Percentiles rank a stretch among this genome's conserved stretches.
Evolutionary conservation across 2,888 invertebrate species (phyloP).

Genomic region (Auanema freiburgensis): DNA sequence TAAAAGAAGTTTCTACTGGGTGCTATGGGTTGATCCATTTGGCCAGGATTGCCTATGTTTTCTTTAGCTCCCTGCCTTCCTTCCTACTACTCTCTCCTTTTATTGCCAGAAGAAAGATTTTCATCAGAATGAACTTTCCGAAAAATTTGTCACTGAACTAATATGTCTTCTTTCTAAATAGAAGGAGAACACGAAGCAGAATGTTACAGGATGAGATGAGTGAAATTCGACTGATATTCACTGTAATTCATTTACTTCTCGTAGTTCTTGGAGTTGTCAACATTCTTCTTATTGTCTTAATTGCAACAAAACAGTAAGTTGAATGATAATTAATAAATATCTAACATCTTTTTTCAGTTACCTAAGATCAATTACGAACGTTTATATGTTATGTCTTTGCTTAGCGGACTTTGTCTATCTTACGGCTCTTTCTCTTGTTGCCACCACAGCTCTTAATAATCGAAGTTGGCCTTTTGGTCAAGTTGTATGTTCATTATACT

Average conservation of each 20-base stretch:
- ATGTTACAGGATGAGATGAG: slow-evolving; percentile 44
- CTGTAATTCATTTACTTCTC: slow-evolving; percentile 57
- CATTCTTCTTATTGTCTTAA: slow-evolving; percentile 56
- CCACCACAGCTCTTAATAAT: slow-evolving; percentile 59
- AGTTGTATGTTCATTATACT: slow-evolving; percentile 55
- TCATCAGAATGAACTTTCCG: slow-evolving; percentile 3
- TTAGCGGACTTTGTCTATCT: slow-evolving; percentile 62
- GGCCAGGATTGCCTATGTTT: neutral
- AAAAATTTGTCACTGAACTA: slow-evolving; percentile 1
- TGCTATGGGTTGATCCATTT: no score
- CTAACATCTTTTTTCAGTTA: slow-evolving; percentile 36
- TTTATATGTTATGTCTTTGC: slow-evolving; percentile 60
- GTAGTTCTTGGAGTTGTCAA: slow-evolving; percentile 59
- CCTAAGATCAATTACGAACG: slow-evolving; percentile 62
- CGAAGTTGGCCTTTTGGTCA: slow-evolving; percentile 63
- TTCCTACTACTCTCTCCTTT: slow-evolving; percentile 1
- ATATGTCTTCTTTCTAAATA: neutral
- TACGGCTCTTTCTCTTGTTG: slow-evolving; percentile 56
- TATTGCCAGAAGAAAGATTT: slow-evolving; percentile 1
- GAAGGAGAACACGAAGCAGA: neutral
- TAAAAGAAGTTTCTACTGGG: no score
- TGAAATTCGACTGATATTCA: slow-evolving; percentile 49
- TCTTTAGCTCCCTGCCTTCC: neutral
- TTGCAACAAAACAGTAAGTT: slow-evolving; percentile 44
- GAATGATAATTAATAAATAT: no score